Evolutionary conservation across 2,797 vertebrate genomes (phyloP).

Genomic region (Premnoplex brunnescens): DNA sequence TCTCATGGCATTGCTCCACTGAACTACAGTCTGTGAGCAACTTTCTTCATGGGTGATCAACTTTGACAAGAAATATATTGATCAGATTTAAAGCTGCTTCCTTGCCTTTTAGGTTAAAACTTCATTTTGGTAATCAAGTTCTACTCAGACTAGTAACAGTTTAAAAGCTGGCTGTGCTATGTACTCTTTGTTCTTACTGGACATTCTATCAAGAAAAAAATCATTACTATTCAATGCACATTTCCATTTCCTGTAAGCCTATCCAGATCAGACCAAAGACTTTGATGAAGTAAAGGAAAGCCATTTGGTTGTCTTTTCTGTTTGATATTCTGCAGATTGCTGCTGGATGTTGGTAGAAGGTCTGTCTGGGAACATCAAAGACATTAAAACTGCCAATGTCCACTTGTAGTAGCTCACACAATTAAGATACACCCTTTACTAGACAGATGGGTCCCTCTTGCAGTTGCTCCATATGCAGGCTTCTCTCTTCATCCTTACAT

Average conservation of each 20-base stretch:
- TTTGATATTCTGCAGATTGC: background rate
- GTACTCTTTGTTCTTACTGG: background rate
- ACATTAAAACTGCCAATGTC: background rate
- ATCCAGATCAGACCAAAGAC: background rate
- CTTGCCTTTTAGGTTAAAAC: background rate
- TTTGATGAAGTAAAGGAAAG: background rate
- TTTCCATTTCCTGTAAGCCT: background rate
- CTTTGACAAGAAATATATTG: background rate
- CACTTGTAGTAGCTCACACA: rapidly evolving
- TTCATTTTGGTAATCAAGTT: background rate
- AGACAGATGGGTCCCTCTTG: background rate
- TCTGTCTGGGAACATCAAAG: background rate
- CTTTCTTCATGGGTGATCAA: background rate
- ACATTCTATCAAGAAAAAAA: background rate
- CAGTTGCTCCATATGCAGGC: background rate
- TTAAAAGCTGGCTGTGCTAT: background rate
- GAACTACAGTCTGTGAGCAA: background rate
- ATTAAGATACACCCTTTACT: background rate
- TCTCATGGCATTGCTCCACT: background rate
- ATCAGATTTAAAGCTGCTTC: background rate
- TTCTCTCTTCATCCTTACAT: background rate
- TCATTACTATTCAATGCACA: background rate
- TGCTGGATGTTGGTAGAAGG: background rate
- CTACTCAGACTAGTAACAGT: background rate
- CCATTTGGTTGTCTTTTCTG: background rate